These are phyloP conservation scores for Agrenia bidenticulata DNA, from an alignment of 2,888 invertebrate species.

Conservation along the genomic window DNA sequence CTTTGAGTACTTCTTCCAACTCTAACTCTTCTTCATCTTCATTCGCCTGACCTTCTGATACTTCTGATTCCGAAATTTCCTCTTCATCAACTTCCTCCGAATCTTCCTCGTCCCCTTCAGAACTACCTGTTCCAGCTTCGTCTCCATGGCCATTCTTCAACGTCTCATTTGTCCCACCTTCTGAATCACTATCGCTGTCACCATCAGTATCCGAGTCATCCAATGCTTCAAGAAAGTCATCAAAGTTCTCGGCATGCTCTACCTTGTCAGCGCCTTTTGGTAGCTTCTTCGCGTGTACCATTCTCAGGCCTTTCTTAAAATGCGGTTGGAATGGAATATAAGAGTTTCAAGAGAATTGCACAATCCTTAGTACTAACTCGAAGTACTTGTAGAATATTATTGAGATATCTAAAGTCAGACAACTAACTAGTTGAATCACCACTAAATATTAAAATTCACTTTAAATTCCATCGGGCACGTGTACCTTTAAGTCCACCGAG, in stretches of 20 bases:
- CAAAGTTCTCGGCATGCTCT: constrained; percentile 34
- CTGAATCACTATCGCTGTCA: constrained; percentile 1
- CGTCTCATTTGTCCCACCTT: constrained; percentile 1
- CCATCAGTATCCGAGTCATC: constrained; percentile 31
- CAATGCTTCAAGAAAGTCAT: constrained; percentile 42
- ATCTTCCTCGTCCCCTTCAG: constrained; percentile 16
- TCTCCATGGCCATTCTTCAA: constrained; percentile 12
- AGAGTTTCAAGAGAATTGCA: too few species aligned
- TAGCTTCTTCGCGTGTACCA: constrained; percentile 3
- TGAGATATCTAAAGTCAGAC: too few species aligned
- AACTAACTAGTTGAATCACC: too few species aligned
- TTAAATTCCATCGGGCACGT: too few species aligned
- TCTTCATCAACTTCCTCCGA: constrained; percentile 57
- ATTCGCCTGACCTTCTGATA: constrained; percentile 13
- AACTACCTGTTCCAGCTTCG: not conserved
- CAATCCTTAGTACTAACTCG: too few species aligned
- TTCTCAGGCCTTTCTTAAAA: too few species aligned
- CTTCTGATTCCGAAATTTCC: constrained; percentile 57
- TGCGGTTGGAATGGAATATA: too few species aligned
- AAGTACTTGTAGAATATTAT: too few species aligned
- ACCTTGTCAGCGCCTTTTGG: constrained; percentile 15
- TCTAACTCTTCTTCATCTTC: constrained; percentile 25
- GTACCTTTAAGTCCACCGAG: too few species aligned
- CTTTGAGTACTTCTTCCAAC: not conserved
- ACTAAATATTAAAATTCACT: too few species aligned